Conservation (phyloP, 2,113 vertebrate species). For the Sphaerodactylus townsendi region DNA sequence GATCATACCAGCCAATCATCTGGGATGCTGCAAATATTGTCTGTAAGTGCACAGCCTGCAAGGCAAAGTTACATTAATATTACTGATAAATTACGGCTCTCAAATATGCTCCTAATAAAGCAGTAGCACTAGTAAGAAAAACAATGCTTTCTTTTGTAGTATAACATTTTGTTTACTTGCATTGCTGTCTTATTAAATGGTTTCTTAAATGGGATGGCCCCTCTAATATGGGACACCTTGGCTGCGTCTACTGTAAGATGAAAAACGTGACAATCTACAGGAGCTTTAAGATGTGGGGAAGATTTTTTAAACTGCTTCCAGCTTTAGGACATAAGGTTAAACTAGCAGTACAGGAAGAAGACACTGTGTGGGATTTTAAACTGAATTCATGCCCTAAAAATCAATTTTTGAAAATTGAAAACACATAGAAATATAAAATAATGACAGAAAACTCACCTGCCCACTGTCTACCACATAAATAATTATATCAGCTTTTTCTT, state of each 20-base stretch:
- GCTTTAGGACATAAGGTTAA: neutral
- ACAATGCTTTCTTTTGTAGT: neutral
- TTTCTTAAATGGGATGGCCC: neutral
- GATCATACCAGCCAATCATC: constrained; percentile 95
- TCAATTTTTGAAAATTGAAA: neutral
- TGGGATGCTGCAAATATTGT: constrained; percentile 86
- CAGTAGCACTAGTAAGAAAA: neutral
- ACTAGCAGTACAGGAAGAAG: neutral
- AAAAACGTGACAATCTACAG: neutral
- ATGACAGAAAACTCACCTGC: constrained; percentile 78
- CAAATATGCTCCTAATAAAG: neutral
- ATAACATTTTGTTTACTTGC: neutral
- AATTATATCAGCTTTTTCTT: constrained; percentile 88
- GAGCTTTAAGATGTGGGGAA: neutral
- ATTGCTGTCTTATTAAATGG: neutral
- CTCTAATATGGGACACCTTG: neutral
- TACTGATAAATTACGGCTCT: neutral
- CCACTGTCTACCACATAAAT: constrained; percentile 96
- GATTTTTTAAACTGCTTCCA: neutral
- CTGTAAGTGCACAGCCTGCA: constrained; percentile 89
- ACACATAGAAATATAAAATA: neutral
- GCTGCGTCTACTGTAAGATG: neutral
- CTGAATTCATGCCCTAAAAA: neutral
- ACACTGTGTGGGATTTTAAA: neutral
- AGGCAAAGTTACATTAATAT: constrained; percentile 22